Percentiles rank a stretch among this genome's conserved stretches.
Conservation (phyloP, 2,888 invertebrate genomes). For the Micropterix aruncella region DNA sequence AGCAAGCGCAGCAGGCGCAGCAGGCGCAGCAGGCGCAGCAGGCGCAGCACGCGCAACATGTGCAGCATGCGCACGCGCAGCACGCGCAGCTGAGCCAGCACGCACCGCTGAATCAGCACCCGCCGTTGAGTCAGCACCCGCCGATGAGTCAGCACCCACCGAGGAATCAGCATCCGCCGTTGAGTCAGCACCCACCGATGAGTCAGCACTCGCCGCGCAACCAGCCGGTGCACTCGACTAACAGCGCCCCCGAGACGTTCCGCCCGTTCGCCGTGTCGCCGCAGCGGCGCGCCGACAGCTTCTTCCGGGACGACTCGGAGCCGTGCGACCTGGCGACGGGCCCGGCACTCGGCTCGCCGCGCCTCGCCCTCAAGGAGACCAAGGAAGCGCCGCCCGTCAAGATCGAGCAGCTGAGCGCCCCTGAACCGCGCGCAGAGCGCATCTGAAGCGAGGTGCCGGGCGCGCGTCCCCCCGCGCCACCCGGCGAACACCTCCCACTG, state of each 20-base stretch:
- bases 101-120: too few relatives aligned
- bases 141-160: slow-evolving; percentile 24
- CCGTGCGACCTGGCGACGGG: slow-evolving; percentile 30
- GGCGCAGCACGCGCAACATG: too few relatives aligned
- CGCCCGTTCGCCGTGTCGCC: slow-evolving; percentile 28
- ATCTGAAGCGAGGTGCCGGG: slow-evolving; percentile 39
- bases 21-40: too few relatives aligned
- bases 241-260: slow-evolving; percentile 34
- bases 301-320: slow-evolving; percentile 51
- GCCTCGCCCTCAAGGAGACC: slow-evolving; percentile 22
- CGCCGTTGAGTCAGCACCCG: too few relatives aligned
- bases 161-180: slow-evolving; percentile 37
- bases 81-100: too few relatives aligned
- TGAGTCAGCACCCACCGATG: slow-evolving; percentile 34
- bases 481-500: slow-evolving; percentile 6
- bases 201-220: slow-evolving; percentile 27
- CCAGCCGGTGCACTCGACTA: slow-evolving; percentile 52
- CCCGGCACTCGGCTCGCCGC: slow-evolving; percentile 27
- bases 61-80: slow-evolving; percentile 22
- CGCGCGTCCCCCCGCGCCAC: slow-evolving; percentile 19
- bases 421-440: slow-evolving; percentile 45
- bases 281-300: slow-evolving; percentile 39
- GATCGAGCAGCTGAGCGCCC: slow-evolving; percentile 54
- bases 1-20: too few relatives aligned
- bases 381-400: slow-evolving; percentile 47